phyloP scores from a whole-genome alignment of 1,140 invertebrate genomes.

The Condylostylus longicornis region DNA sequence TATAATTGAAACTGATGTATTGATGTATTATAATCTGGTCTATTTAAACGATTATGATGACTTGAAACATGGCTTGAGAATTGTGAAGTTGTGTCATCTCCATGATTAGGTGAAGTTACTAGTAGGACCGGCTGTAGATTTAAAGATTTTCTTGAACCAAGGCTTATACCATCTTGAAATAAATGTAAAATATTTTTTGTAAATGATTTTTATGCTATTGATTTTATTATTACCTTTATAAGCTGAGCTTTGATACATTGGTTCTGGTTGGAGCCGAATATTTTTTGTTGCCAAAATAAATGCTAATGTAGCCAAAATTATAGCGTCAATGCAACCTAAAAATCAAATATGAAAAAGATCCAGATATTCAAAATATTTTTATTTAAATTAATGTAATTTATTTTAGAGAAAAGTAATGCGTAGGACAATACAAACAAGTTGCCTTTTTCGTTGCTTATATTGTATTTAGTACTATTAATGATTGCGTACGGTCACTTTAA shows the following conservation, averaged over 20 bases:
- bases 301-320: slow-evolving; percentile 75
- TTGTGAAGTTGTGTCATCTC: slow-evolving; percentile 54
- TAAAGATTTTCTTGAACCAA: slow-evolving; percentile 68
- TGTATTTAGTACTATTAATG: too few species aligned
- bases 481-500: too few species aligned
- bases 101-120: slow-evolving; percentile 28
- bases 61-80: slow-evolving; percentile 53
- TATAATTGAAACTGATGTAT: slow-evolving; percentile 19
- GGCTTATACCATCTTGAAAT: slow-evolving; percentile 9
- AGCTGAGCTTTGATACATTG: slow-evolving; percentile 47
- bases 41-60: slow-evolving; percentile 28
- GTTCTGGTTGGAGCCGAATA: slow-evolving; percentile 68
- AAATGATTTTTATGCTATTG: background rate
- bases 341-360: background rate
- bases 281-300: slow-evolving; percentile 86
- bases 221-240: slow-evolving; percentile 41
- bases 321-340: slow-evolving; percentile 61
- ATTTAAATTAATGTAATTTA: background rate
- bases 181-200: background rate
- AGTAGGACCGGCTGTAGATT: slow-evolving; percentile 68
- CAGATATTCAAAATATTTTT: background rate
- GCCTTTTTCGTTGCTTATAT: too few species aligned
- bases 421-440: too few species aligned
- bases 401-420: too few species aligned
- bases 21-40: slow-evolving; percentile 26